Base-by-base conservation (phyloP, 2,888 invertebrate genomes). In the Aethes cnicana region DNA sequence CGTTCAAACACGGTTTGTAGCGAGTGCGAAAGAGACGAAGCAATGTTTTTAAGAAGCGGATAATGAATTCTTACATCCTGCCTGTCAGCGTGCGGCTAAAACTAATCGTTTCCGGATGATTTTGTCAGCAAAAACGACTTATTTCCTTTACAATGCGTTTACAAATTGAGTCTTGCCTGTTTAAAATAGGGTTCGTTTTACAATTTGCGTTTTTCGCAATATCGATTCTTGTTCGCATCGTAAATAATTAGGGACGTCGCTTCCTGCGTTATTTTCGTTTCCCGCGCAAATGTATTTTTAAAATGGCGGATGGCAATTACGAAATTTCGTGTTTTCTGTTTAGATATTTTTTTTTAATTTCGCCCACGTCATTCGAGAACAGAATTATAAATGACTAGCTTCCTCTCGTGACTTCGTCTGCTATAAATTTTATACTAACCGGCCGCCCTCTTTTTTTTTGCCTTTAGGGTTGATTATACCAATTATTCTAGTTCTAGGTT, bases 31-130 rank as follows among this genome's bases (percentile, higher is more conserved):
- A 47, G 70, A 68, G 8, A 35, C 36, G 55, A 61, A 41, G 37
- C 56, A 61, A 66, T 69, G 70, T 72, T 78, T 84, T 81, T 80
- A 74, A 81, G 83, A 77, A 80, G 84, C 81, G 77, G 35, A 84
- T 84, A 84, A 84, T 82, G 81, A 77, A 73, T 78, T 73, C 74
- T 81, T 71, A 71, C 84, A 84, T 87, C 87, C 84, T 80, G 81
- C 70, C 77, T 83, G 84, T 84, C 85, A 83, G 74, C 85, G 77
- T 84, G 83, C 76, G 84, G 77, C 76, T 80, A 80, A 82, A 84
- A 87, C 84, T 81, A 85, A 87, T 87, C 83, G 84, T 80, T 86
- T 87, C 87, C 86, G 78, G 63, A 72, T 72, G 54, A 57, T 54
- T 47, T 41, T 25, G 17, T 32, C 47, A 36, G 39, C 9, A 7